Percentiles rank a stretch among this genome's conserved stretches.
Conservation (phyloP, 2,797 vertebrate genomes). For the Smutsia temminckii region DNA sequence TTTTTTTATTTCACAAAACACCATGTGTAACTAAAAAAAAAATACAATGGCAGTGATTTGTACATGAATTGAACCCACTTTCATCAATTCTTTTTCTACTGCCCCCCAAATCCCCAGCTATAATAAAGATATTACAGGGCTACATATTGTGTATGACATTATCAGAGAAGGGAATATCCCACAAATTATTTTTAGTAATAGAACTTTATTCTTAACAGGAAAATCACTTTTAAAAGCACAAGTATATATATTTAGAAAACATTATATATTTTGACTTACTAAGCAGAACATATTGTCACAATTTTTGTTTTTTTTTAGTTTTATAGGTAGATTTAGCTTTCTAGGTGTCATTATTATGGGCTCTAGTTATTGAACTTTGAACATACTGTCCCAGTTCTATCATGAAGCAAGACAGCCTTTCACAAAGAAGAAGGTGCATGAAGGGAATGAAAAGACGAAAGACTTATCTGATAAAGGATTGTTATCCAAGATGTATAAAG, state of each 20-base stretch:
- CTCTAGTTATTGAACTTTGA: neutral
- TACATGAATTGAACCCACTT: neutral
- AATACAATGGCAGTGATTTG: neutral
- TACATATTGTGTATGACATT: neutral
- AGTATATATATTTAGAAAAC: neutral
- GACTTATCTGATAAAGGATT: neutral
- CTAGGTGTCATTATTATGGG: neutral
- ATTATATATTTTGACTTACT: neutral
- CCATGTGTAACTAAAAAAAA: neutral
- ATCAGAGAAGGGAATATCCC: neutral
- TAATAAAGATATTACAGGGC: neutral
- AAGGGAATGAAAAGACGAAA: neutral
- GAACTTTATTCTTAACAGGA: neutral
- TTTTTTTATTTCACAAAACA: conserved; percentile 4
- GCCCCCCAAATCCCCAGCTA: neutral
- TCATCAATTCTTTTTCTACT: neutral
- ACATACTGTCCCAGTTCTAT: neutral
- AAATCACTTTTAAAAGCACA: neutral
- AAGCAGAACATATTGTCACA: neutral
- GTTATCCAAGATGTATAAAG: neutral
- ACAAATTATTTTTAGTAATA: conserved; percentile 14
- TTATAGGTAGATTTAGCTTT: neutral
- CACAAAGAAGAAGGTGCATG: neutral
- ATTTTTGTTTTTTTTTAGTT: neutral
- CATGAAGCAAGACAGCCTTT: neutral